Percentiles rank a stretch among this genome's conserved stretches.
These are phyloP conservation scores for Tenthredo notha DNA, from an alignment of 2,888 invertebrate genomes.

Conservation along the genomic window DNA sequence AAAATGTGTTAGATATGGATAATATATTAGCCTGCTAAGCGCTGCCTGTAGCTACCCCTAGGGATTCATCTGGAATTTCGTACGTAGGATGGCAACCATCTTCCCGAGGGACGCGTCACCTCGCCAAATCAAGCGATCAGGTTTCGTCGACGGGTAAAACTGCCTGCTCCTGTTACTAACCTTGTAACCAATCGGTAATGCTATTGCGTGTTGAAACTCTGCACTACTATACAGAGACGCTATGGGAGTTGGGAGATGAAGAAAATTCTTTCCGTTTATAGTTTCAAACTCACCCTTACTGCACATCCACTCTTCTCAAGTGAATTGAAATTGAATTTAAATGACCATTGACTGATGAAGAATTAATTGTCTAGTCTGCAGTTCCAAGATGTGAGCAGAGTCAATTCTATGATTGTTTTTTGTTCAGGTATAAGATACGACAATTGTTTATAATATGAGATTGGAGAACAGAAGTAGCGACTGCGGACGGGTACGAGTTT, in stretches of 20 bases:
- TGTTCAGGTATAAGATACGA: not conserved
- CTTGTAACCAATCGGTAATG: conserved; percentile 63
- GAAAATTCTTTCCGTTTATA: conserved; percentile 10
- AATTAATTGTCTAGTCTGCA: not conserved
- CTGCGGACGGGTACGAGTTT: conserved; percentile 70
- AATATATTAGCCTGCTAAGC: conserved; percentile 71
- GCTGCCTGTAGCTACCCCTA: conserved; percentile 65
- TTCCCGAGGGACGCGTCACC: conserved; percentile 70
- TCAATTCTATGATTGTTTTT: not conserved
- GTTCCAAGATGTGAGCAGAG: not conserved
- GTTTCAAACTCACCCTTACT: conserved; percentile 13
- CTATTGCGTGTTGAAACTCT: conserved; percentile 49
- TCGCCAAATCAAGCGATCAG: conserved; percentile 69
- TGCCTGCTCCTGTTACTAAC: conserved; percentile 70
- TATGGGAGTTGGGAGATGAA: conserved; percentile 2
- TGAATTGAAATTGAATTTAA: not conserved
- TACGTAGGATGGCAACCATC: conserved; percentile 68
- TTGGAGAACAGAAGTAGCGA: conserved; percentile 46
- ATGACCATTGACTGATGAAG: not conserved
- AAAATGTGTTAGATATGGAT: conserved; percentile 42
- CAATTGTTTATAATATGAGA: conserved; percentile 39
- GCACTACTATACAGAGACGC: conserved; percentile 21
- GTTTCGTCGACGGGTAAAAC: conserved; percentile 67
- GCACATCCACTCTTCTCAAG: not conserved
- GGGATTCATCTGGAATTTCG: conserved; percentile 67